These are phyloP conservation scores for Urocyon cinereoargenteus DNA, from an alignment of 2,797 vertebrate genomes.

Conservation along the genomic window DNA sequence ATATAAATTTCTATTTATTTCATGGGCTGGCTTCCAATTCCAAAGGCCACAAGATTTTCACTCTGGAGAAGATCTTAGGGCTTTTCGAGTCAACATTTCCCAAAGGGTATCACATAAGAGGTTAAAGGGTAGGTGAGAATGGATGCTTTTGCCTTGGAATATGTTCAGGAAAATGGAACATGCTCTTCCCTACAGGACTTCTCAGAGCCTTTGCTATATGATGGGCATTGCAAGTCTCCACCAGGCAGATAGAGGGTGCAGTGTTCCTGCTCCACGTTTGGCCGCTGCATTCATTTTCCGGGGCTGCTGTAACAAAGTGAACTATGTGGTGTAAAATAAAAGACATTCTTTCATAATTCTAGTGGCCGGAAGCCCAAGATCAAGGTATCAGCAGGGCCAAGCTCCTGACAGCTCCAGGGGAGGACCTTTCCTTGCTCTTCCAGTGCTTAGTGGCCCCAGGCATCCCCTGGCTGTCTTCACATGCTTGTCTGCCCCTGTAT, in stretches of 20 bases:
- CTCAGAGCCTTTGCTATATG: neutral
- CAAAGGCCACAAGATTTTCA: neutral
- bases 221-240: rapidly evolving
- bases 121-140: neutral
- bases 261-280: rapidly evolving
- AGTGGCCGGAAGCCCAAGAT: neutral
- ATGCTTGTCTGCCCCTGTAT: rapidly evolving
- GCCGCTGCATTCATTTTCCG: neutral
- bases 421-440: neutral
- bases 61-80: neutral
- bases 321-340: rapidly evolving
- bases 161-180: neutral
- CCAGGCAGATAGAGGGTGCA: rapidly evolving
- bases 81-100: neutral
- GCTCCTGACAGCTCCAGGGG: neutral
- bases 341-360: neutral
- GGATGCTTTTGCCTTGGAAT: too few species aligned
- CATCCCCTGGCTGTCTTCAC: neutral
- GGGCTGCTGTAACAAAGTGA: neutral
- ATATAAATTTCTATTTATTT: neutral
- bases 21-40: neutral
- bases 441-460: neutral
- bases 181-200: neutral
- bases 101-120: neutral
- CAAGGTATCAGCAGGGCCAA: rapidly evolving